A percentile compares a stretch with the other conserved stretches of the same genome.
phyloP scores from a whole-genome alignment of 2,888 invertebrate genomes.

The Nowickia ferox region DNA sequence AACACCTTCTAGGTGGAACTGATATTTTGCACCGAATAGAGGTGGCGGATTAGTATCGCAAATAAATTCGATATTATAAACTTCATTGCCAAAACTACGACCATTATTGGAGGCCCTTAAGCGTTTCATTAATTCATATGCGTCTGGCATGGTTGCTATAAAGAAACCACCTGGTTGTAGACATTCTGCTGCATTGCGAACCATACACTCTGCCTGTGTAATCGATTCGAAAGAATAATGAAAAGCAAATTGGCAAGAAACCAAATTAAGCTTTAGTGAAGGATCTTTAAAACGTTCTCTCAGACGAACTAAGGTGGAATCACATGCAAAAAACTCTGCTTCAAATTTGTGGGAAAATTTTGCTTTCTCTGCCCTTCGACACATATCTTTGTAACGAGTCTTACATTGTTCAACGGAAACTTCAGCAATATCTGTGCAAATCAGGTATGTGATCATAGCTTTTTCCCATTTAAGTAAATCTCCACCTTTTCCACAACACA shows the following conservation, averaged over 20 bases:
- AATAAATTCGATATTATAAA: constrained; percentile 89
- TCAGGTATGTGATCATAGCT: constrained; percentile 90
- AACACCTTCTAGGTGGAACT: constrained; percentile 97
- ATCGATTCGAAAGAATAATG: constrained; percentile 98
- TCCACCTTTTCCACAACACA: constrained; percentile 99
- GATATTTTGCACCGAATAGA: constrained; percentile 97
- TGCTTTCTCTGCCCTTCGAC: constrained; percentile 77
- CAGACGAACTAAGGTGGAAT: constrained; percentile 93
- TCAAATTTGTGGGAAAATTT: constrained; percentile 85
- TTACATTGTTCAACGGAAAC: constrained; percentile 96
- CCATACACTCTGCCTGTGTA: constrained; percentile 94
- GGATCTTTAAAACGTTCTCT: constrained; percentile 90
- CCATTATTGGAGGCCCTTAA: constrained; percentile 85
- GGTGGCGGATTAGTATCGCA: constrained; percentile 88
- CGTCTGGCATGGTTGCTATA: constrained; percentile 98
- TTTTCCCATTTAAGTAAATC: constrained; percentile 98
- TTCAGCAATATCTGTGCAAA: constrained; percentile 96
- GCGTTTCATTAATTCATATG: constrained; percentile 93
- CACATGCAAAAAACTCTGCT: constrained; percentile 96
- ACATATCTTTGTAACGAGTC: constrained; percentile 90
- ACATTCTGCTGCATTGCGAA: constrained; percentile 95
- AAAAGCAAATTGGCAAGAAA: constrained; percentile 98
- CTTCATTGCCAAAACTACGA: constrained; percentile 89
- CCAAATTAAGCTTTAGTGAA: constrained; percentile 92
- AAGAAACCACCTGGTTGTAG: constrained; percentile 96